A percentile compares a stretch with the other conserved stretches of the same genome.
Conservation (phyloP, 2,113 vertebrate species). For the Poecile atricapillus region DNA sequence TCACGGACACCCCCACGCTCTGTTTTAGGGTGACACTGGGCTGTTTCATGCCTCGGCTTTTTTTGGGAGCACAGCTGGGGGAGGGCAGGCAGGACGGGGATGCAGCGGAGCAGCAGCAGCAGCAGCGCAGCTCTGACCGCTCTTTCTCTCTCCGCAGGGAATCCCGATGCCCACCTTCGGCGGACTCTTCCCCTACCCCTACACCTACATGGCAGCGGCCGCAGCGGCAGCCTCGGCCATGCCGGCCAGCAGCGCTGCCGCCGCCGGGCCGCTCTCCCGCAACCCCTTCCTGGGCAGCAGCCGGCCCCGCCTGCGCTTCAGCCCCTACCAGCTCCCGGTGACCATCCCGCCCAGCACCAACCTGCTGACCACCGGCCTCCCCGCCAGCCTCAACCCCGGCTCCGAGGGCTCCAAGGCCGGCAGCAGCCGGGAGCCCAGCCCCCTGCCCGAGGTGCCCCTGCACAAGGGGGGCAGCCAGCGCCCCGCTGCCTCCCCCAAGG, state of each 20-base stretch:
- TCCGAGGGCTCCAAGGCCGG: slow-evolving; percentile 86
- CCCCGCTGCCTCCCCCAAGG: slow-evolving; percentile 81
- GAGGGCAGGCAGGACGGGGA: background rate
- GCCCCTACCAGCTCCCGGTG: slow-evolving; percentile 94
- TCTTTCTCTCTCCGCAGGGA: slow-evolving; percentile 75
- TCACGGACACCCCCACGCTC: fast-evolving
- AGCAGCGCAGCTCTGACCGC: background rate
- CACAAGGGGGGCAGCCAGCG: slow-evolving; percentile 79
- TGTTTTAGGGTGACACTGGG: background rate
- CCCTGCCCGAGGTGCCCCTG: slow-evolving; percentile 83
- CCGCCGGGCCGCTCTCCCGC: slow-evolving; percentile 82
- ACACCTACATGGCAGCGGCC: slow-evolving; percentile 97
- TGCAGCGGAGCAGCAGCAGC: background rate
- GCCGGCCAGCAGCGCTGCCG: slow-evolving; percentile 77
- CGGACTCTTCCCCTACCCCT: slow-evolving; percentile 95
- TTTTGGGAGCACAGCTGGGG: fast-evolving
- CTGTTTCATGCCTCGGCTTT: fast-evolving
- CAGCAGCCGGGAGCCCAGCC: slow-evolving; percentile 87
- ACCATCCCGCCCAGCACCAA: slow-evolving; percentile 87
- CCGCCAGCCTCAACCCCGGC: slow-evolving; percentile 72
- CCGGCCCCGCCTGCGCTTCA: slow-evolving; percentile 92
- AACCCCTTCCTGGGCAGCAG: slow-evolving; percentile 90
- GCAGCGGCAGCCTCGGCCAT: slow-evolving; percentile 89
- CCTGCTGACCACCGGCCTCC: slow-evolving; percentile 83
- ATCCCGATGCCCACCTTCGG: slow-evolving; percentile 98